phyloP scores from a whole-genome alignment of 2,888 invertebrate genomes.

The Leucozona laternaria region DNA sequence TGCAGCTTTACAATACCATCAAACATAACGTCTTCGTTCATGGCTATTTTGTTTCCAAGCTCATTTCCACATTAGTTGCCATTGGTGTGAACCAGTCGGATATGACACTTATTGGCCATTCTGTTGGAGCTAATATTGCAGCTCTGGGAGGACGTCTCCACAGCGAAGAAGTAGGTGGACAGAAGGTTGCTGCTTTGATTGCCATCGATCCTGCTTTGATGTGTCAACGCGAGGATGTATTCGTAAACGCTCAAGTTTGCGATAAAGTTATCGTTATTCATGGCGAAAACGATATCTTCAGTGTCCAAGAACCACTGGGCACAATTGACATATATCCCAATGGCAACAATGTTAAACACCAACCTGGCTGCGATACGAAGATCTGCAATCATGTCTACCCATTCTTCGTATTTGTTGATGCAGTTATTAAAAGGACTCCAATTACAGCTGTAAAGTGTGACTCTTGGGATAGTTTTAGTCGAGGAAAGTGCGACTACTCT shows the following conservation, averaged over 20 bases:
- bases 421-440: not conserved
- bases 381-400: conserved; percentile 81
- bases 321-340: conserved; percentile 81
- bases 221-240: conserved; percentile 79
- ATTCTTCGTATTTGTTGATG: conserved; percentile 80
- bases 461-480: not conserved
- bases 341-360: conserved; percentile 80
- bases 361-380: conserved; percentile 80
- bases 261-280: conserved; percentile 80
- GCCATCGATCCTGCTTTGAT: conserved; percentile 81
- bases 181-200: conserved; percentile 57
- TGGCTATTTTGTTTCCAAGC: conserved; percentile 79
- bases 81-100: conserved; percentile 38
- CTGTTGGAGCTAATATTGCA: conserved; percentile 81
- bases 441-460: conserved; percentile 1
- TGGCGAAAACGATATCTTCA: conserved; percentile 81
- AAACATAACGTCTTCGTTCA: conserved; percentile 79
- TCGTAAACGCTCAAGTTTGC: conserved; percentile 76
- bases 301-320: conserved; percentile 79
- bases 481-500: conserved; percentile 1
- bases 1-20: conserved; percentile 80
- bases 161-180: not conserved
- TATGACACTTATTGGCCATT: conserved; percentile 80
- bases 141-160: conserved; percentile 78
- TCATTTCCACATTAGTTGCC: conserved; percentile 65